Base-by-base conservation (phyloP, 2,888 invertebrate genomes). In the Synanthedon tipuliformis region DNA sequence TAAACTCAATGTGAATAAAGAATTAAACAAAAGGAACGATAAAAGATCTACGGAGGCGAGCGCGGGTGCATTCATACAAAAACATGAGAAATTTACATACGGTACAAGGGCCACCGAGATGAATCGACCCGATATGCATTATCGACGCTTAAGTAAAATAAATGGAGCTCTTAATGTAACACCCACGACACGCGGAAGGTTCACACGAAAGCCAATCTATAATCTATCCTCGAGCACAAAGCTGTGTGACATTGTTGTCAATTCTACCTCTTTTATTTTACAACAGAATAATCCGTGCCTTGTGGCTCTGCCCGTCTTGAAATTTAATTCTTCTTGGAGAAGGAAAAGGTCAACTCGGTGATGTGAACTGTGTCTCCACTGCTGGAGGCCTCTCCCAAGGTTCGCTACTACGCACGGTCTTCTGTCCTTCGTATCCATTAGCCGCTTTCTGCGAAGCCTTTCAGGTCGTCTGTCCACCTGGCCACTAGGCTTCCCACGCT, bases 21-120 rank as follows among this genome's bases (percentile, higher is more conserved):
- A 58, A 55, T 55, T 55, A 58, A 61, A 63, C 63, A 63, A 64
- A 62, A 61, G 58, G 51, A 52, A 55, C 58, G 75, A 78, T 78
- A 73, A 66, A 64, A 61, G 63, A 81, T 77, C 81, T 67, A 62
- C 65, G 60, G 53, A 60, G 50, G 57, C 61, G 34, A 49, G 57
- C 61, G 53, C 55, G 55, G 64, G 61, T 61, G 68, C 70, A 73
- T 75, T 75, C 72, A 79, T 77, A 78, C 75, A 72, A 62, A 71
- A 63, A 71, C 73, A 72, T 69, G 72, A 71, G 66, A 61, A 67
- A 78, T 82, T 82, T 75, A 75, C 75, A 81, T 79, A 75, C 64
- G 60, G 67, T 68, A 71, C 70, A 66, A 63, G 62, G 61, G 56
- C 64, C 61, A 61, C 59, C 55, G 66, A 75, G 83, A 83, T 84